Evolutionary conservation across 1,140 invertebrate genomes (phyloP).

Genomic region (Thaumetopoea pityocampa): DNA sequence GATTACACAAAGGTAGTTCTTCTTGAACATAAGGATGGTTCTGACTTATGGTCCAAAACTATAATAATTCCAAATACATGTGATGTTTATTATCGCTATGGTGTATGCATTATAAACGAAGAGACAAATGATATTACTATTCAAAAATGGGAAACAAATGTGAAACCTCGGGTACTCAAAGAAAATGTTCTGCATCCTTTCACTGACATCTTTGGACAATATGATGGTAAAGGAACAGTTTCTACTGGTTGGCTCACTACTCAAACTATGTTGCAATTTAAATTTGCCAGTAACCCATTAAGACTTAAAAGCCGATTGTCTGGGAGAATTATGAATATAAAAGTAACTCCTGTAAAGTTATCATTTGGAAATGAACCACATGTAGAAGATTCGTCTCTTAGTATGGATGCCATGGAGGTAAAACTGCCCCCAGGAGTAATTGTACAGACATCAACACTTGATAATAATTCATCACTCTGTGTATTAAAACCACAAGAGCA

Average conservation of each 20-base stretch:
- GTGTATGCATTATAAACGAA: conserved; percentile 79
- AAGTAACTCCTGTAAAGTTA: conserved; percentile 88
- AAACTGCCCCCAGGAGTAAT: conserved; percentile 71
- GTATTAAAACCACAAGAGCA: conserved; percentile 84
- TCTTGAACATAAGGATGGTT: conserved; percentile 55
- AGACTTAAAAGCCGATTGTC: conserved; percentile 85
- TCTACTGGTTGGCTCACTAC: conserved; percentile 92
- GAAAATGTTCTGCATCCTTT: conserved; percentile 37
- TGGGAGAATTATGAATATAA: conserved; percentile 82
- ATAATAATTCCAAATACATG: conserved; percentile 79
- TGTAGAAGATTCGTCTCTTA: conserved; percentile 75
- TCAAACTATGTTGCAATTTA: conserved; percentile 91
- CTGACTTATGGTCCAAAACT: conserved; percentile 73
- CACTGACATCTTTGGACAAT: conserved; percentile 80
- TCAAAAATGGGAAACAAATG: conserved; percentile 89
- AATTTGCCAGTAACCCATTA: conserved; percentile 89
- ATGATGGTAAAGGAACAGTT: conserved; percentile 79
- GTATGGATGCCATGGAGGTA: conserved; percentile 75
- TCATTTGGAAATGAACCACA: conserved; percentile 56
- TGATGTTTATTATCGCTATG: conserved; percentile 87
- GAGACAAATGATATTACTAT: conserved; percentile 81
- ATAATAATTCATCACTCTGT: conserved; percentile 77
- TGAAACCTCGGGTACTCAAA: conserved; percentile 79
- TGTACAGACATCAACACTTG: conserved; percentile 79
- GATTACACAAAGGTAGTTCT: conserved; percentile 68